Base-by-base conservation (phyloP, 2,797 vertebrate genomes). In the Emydoidea blandingii region DNA sequence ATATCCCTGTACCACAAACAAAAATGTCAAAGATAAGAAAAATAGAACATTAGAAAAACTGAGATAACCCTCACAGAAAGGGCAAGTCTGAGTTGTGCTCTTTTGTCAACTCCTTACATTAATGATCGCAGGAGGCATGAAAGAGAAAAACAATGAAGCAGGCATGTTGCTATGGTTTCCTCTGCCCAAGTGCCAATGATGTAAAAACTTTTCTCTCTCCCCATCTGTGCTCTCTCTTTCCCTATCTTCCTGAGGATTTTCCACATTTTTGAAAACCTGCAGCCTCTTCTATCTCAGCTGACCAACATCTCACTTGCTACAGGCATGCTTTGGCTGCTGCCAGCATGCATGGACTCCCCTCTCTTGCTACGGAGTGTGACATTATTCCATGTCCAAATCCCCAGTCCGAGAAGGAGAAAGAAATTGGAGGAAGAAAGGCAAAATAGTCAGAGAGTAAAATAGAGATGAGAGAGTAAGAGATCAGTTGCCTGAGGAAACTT, bases 21-120 rank as follows among this genome's bases (percentile, higher is more conserved):
- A 83, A 95, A 0, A 0, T 8, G 6, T 10, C 11, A 53, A 91
- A 65, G 6, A 1, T 12, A 47, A 59, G 11, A 8, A n/a, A 23
- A 4, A 2, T 11, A 93, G 11, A 96, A 85, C 53, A 57, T 91
- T 2, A 68, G n/a, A 37, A 18, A 83, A 91, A 89, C 1, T 41
- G 29, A 91, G 8, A 88, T 8, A 91, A 83, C 3, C 5, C 21
- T 79, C 21, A 47, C 0, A 12, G 54, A 76, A 91, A 92, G 9
- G 21, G 52, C 31, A 94, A 90, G 44, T 84, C n/a, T n/a, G 91
- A 87, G 19, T 3, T 25, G 34, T 85, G 50, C 47, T 88, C 54
- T 90, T 93, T 54, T 87, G 31, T 90, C 57, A 87, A 37, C 34
- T 57, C 81, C 15, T 31, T 62, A 25, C 15, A 56, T 84, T 23